Base-by-base conservation (phyloP, 2,797 vertebrate genomes). In the Coregonus sp. region DNA sequence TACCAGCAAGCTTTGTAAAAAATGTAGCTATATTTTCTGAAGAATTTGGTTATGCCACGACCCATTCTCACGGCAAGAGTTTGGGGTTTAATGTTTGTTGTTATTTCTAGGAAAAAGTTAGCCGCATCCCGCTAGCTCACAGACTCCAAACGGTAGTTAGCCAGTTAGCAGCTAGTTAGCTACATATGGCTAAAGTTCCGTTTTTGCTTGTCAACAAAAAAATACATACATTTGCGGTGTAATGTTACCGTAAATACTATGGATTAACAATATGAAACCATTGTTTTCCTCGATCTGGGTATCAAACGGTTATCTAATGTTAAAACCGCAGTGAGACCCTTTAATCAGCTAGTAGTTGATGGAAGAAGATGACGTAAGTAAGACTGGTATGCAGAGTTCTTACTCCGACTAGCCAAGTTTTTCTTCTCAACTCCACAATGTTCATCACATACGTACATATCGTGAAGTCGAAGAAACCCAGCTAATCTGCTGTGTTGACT, bases 291-390 rank as follows among this genome's bases (percentile, higher is more conserved):
- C 25, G 20, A 25, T 63, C n/a, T 7, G 9, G 12, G n/a, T 63
- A 1, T 1, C 20, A 29, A 63, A 63, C 25, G 59, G 5, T 9
- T 63, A 12, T 47, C 9, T 47, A 47, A 63, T 63, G n/a, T 29
- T 63, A 63, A 20, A 61, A 9, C n/a, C 7, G n/a, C 71, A 61
- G 2, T 25, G n/a, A 25, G 25, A 63, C 5, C 40, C n/a, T 4
- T 50, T 20, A 25, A 63, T 25, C 59, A 29, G 59, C 9, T 12
- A 11, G 52, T 4, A 11, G 52, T 4, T 9, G 40, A 12, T 29
- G n/a, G 80, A 69, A 88, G 88, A 83, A 86, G 90, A 54, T 93
- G 92, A 93, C 87, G 90, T 93, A 15, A 89, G 92, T 88, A 70
- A 79, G 82, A 81, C 83, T 90, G 92, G 92, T 88, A 93, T 93